Percentiles rank a stretch among this genome's conserved stretches.
phyloP scores from a whole-genome alignment of 92 coral and sea anemone species.

The Virgularia gustaviana region DNA sequence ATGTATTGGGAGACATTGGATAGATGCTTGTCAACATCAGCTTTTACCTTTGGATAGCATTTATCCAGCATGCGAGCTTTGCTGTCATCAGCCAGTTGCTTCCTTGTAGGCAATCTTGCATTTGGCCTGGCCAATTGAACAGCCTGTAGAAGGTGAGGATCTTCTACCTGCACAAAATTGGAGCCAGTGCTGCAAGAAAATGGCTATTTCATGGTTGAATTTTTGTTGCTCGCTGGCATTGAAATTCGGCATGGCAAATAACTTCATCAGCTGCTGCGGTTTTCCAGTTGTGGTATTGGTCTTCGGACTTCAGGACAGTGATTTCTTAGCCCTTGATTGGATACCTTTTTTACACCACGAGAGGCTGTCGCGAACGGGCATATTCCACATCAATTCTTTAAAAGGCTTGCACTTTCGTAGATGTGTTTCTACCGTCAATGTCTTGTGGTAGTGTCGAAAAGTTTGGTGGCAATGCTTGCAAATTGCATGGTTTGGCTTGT shows the following conservation, averaged over 20 bases:
- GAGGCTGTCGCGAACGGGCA: not conserved
- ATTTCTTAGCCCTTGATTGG: not conserved
- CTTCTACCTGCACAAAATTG: not conserved
- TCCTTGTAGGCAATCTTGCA: not conserved
- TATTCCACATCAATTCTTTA: not conserved
- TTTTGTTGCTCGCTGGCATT: not conserved
- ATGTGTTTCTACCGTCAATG: not conserved
- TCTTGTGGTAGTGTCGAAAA: not conserved
- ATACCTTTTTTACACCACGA: conserved; percentile 1
- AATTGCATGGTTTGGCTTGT: not conserved
- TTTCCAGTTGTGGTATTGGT: not conserved
- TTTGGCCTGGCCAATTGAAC: not conserved
- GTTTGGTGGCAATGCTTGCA: conserved; percentile 3
- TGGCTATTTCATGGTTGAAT: conserved; percentile 4
- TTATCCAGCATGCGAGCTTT: not conserved
- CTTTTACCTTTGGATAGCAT: not conserved
- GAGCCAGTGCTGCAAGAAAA: not conserved
- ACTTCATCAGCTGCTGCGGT: not conserved
- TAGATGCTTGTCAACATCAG: not conserved
- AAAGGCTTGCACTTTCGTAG: conserved; percentile 4
- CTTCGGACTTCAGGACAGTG: not conserved
- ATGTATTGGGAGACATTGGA: not conserved
- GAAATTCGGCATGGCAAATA: not conserved
- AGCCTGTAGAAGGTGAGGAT: conserved; percentile 5
- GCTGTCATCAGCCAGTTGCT: conserved; percentile 14